Conservation (phyloP, 2,113 vertebrate species). For the Stercorarius parasiticus region DNA sequence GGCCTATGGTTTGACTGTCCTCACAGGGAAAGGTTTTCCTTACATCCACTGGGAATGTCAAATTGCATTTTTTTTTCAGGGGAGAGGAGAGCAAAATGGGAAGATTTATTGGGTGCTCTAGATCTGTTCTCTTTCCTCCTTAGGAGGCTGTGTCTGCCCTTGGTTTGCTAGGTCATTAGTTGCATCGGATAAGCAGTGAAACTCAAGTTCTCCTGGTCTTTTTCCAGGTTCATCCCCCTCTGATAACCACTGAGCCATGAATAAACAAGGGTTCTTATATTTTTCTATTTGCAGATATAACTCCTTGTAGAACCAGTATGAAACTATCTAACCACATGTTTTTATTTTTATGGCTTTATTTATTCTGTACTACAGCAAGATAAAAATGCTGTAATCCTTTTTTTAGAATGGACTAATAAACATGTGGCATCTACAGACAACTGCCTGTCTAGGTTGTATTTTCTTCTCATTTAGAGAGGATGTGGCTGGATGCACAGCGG, state of each 20-base stretch:
- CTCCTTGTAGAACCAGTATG: slow-evolving; percentile 41
- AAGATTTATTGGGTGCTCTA: neutral
- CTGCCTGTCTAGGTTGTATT: neutral
- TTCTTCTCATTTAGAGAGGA: neutral
- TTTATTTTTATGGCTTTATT: slow-evolving; percentile 65
- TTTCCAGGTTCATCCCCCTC: neutral
- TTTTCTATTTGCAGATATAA: slow-evolving; percentile 50
- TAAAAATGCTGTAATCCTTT: slow-evolving; percentile 20
- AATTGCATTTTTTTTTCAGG: neutral
- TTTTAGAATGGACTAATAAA: slow-evolving; percentile 47
- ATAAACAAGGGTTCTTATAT: slow-evolving; percentile 45
- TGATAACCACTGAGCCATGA: slow-evolving; percentile 70
- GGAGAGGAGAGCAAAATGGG: neutral
- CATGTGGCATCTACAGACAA: slow-evolving; percentile 3
- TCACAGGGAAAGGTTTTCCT: neutral
- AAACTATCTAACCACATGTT: slow-evolving; percentile 33
- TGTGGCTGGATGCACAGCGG: neutral
- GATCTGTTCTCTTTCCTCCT: neutral
- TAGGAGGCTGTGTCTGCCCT: fast-evolving
- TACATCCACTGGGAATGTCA: fast-evolving
- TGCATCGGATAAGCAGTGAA: neutral
- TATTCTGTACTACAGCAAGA: slow-evolving; percentile 49
- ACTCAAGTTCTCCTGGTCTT: neutral
- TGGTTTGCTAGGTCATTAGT: neutral
- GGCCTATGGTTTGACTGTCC: neutral